Base-by-base conservation (phyloP, 2,797 vertebrate species). In the Rhabdomys pumilio region DNA sequence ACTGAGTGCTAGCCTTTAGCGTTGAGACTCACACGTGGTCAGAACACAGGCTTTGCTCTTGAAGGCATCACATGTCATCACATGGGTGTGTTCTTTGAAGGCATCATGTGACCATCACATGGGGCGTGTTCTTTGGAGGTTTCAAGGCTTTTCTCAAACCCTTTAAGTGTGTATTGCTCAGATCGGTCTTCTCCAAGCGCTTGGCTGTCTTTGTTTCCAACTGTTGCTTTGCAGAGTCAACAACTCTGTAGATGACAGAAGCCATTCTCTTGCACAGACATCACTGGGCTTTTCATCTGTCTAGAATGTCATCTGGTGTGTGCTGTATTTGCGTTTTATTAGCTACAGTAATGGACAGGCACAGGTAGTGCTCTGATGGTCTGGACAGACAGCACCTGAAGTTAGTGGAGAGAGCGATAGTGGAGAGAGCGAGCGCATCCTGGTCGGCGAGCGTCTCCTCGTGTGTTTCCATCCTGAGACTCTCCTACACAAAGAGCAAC, bases 111-210 rank as follows among this genome's bases (percentile, higher is more conserved):
- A 79, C 44, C 10, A 55, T 7, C 76, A 59, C 89, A 63, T 53
- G 19, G 57, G 65, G 79, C 29, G 47, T 93, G 90, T 86, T 41
- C 80, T 94, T 72, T 89, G 50, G 92, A 81, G 29, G 73, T 61
- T 69, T 94, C 53, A 89, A 44, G 26, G 38, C 59, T 89, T 89
- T 73, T 63, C 31, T 90, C 53, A 90, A 85, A 13, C 10, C 50
- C 47, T 22, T 89, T 67, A 61, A 59, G 55, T 72, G 47, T 84
- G 72, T 75, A 44, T 50, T 88, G 57, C 53, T 86, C 73, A 89
- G 61, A 79, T 72, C 59, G 34, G 75, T 75, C 31, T 67, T 44
- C 92, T 63, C 85, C n/a, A 93, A 82, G 50, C 89, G 26, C 34
- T 7, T 67, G 50, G 41, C 82, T 61, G 4, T 55, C 29, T 89